Evolutionary conservation across 2,888 invertebrate species (phyloP), one percentile per base, ranked within the genome.

Genomic region (Nineta flava): DNA sequence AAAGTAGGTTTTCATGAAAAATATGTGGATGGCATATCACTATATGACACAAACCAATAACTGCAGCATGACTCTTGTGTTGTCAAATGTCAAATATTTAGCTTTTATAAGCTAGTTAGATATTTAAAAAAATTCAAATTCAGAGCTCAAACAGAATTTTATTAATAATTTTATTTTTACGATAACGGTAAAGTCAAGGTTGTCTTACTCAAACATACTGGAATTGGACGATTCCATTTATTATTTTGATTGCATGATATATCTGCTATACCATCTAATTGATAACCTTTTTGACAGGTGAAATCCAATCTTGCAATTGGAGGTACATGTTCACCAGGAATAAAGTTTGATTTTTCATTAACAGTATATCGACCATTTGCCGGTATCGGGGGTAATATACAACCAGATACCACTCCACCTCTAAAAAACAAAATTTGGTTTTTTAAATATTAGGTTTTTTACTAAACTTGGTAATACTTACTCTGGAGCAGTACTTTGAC

Each of bases 171-270:
- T n/a, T n/a, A n/a, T n/a, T n/a, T n/a, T n/a, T n/a, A n/a, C n/a
- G n/a, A n/a, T n/a, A n/a, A n/a, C n/a, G n/a, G n/a, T n/a, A n/a
- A n/a, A n/a, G n/a, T 26, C 7, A 26, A 26, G 7, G 7, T 2
- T 7, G 7, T 38, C 44, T 44, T 44, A 44, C 44, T 26, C 26
- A 21, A 19, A 12, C 44, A 44, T 44, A 21, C 44, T 12, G 44
- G 44, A 10, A 44, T 2, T 26, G 26, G n/a, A 17, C 44, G 19
- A 44, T 44, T 44, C 44, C 44, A 44, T 21, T 44, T 44, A 21
- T 26, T 26, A 26, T 44, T 44, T 10, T 10, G 26, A 38, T 12
- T n/a, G n/a, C 44, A 44, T 9, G 26, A 4, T 13, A 44, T 12
- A 9, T 44, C 26, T 44, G 19, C n/a, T 4, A 12, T 26, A 9